phyloP scores from a whole-genome alignment of 1,140 invertebrate genomes.

The Harpegnathos saltator region DNA sequence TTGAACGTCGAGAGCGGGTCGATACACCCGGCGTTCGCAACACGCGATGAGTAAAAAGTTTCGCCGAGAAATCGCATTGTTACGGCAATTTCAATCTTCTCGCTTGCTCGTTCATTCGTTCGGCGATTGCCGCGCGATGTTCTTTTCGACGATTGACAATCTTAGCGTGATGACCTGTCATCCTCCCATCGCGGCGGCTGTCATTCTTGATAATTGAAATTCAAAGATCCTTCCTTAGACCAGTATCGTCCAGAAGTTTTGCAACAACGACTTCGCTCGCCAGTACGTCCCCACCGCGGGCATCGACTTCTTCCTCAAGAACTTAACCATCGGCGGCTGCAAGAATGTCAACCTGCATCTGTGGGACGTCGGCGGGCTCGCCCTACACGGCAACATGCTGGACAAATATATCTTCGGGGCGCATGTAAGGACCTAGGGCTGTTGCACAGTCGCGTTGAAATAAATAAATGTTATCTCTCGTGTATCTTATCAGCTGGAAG shows the following conservation, averaged over 20 bases:
- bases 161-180: background rate
- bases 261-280: constrained; percentile 91
- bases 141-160: background rate
- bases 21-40: too few species aligned
- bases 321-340: constrained; percentile 89
- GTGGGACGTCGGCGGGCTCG: constrained; percentile 94
- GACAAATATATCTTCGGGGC: constrained; percentile 93
- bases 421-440: constrained; percentile 88
- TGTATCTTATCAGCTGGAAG: too few species aligned
- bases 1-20: too few species aligned
- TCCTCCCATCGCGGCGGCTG: constrained; percentile 6
- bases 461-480: background rate
- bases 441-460: background rate
- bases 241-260: constrained; percentile 90
- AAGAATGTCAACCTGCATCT: constrained; percentile 91
- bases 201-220: constrained; percentile 66
- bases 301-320: constrained; percentile 92
- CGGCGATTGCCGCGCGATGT: background rate
- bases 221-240: constrained; percentile 86
- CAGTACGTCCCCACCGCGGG: constrained; percentile 92
- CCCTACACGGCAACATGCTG: constrained; percentile 92
- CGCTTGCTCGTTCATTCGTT: background rate
- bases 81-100: background rate
- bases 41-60: background rate
- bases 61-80: background rate